A percentile compares a stretch with the other conserved stretches of the same genome.
phyloP scores from a whole-genome alignment of 2,888 invertebrate genomes.

The Dromius quadrimaculatus region DNA sequence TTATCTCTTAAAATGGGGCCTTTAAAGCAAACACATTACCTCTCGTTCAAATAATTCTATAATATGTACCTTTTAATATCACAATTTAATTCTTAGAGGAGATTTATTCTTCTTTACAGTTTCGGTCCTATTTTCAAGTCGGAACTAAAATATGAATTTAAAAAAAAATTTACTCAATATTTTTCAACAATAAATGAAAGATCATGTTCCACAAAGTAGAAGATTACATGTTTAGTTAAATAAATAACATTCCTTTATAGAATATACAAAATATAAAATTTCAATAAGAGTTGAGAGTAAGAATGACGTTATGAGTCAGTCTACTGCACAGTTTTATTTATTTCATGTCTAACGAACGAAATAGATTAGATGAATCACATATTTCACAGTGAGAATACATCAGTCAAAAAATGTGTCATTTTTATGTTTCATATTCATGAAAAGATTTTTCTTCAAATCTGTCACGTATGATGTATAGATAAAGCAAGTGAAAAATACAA shows the following conservation, averaged over 20 bases:
- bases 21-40: constrained; percentile 1
- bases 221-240: no score
- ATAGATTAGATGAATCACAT: constrained; percentile 9
- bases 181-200: background rate
- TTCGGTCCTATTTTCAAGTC: no score
- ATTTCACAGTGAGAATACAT: background rate
- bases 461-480: constrained; percentile 1
- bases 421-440: constrained; percentile 3
- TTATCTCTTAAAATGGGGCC: background rate
- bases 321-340: background rate
- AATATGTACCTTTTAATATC: no score
- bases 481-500: constrained; percentile 4
- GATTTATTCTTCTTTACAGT: no score
- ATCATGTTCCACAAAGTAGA: background rate
- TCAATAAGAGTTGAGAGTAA: no score
- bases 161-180: no score
- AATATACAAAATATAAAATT: no score
- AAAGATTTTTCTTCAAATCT: background rate
- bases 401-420: background rate
- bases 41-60: no score
- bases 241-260: no score
- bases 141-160: no score
- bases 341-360: background rate
- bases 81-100: no score
- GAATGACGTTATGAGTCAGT: background rate